Evolutionary conservation across 2,797 vertebrate species (phyloP).

Genomic region (Notolepis coatsorum): DNA sequence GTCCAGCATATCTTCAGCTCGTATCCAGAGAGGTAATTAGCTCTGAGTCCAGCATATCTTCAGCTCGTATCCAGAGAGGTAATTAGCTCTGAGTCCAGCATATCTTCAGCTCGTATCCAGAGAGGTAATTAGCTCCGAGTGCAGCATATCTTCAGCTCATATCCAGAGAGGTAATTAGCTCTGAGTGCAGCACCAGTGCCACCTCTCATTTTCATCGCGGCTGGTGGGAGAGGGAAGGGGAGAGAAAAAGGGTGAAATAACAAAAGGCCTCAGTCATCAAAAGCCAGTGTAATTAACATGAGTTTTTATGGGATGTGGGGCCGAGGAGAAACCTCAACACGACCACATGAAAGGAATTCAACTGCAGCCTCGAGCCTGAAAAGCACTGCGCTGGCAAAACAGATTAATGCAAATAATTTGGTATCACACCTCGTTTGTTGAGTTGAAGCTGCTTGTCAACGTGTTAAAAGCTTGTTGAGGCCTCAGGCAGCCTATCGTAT

Average conservation of each 20-base stretch:
- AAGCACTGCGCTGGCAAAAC: not conserved
- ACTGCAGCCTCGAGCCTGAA: slow-evolving; percentile 12
- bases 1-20: too few species aligned
- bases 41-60: too few species aligned
- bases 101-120: too few species aligned
- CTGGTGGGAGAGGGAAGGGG: slow-evolving; percentile 21
- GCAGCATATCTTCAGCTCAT: slow-evolving; percentile 64
- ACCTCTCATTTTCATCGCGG: slow-evolving; percentile 49
- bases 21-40: too few species aligned
- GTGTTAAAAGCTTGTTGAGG: too few species aligned
- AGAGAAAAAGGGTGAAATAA: slow-evolving; percentile 33
- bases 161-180: too few species aligned
- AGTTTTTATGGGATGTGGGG: slow-evolving; percentile 47
- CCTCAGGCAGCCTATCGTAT: not conserved
- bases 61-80: too few species aligned
- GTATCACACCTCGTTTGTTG: too few species aligned
- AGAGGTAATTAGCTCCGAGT: too few species aligned
- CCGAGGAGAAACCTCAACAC: slow-evolving; percentile 40
- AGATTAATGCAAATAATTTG: not conserved
- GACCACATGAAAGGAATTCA: slow-evolving; percentile 52
- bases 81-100: too few species aligned
- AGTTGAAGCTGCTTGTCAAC: too few species aligned
- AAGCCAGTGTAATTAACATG: slow-evolving; percentile 54
- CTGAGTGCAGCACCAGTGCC: slow-evolving; percentile 44
- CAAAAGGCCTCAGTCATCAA: slow-evolving; percentile 33